Conservation (phyloP, 2,797 vertebrate genomes). For the Orestias chungarensis region DNA sequence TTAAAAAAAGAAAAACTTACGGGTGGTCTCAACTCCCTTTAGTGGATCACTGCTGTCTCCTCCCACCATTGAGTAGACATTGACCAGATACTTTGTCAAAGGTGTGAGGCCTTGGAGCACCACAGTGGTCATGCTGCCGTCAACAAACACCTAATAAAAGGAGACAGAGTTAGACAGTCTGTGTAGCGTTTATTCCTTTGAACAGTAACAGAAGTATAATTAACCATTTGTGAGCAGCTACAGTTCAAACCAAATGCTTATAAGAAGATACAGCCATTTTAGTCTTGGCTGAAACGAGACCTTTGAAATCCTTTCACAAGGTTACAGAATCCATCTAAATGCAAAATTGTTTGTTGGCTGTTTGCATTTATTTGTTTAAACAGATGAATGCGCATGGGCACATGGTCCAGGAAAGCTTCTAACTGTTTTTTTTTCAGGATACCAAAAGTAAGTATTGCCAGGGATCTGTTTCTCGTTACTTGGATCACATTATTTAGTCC, state of each 20-base stretch:
- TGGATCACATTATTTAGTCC: too few species aligned
- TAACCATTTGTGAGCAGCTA: neutral
- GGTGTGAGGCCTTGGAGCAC: conserved; percentile 87
- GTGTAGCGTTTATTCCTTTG: neutral
- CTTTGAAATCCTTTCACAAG: too few species aligned
- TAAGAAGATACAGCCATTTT: neutral
- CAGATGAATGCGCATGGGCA: neutral
- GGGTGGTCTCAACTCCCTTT: conserved; percentile 88
- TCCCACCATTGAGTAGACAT: conserved; percentile 90
- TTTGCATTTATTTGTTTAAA: neutral
- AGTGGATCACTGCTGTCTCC: conserved; percentile 94
- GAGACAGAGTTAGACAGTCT: conserved; percentile 3
- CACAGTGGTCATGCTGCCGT: conserved; percentile 86
- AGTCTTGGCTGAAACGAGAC: neutral
- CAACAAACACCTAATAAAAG: conserved; percentile 87
- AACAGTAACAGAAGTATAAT: neutral
- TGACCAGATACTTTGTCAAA: conserved; percentile 90
- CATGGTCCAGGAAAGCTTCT: too few species aligned
- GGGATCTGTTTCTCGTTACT: too few species aligned
- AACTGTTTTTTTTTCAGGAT: too few species aligned
- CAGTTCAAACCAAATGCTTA: neutral
- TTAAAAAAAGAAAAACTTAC: conserved; percentile 81
- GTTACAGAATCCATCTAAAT: neutral
- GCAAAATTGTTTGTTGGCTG: neutral
- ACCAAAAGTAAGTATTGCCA: too few species aligned